A percentile compares a stretch with the other conserved stretches of the same genome.
phyloP scores from a whole-genome alignment of 2,888 invertebrate species.

The Patella pellucida region DNA sequence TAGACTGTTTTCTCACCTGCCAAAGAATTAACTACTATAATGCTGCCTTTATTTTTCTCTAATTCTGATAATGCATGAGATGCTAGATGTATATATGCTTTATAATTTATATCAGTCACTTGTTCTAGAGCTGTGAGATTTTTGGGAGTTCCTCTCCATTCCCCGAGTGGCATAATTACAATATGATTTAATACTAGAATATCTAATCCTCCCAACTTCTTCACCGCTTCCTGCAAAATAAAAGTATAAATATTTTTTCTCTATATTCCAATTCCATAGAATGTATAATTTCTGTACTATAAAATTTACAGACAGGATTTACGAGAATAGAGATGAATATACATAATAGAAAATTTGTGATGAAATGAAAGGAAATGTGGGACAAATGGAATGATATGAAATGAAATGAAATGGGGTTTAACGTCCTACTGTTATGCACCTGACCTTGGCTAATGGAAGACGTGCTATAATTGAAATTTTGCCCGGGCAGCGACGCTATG shows the following conservation, averaged over 20 bases:
- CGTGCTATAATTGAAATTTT: too few relatives aligned
- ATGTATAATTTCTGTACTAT: too few relatives aligned
- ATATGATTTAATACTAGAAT: conserved; percentile 68
- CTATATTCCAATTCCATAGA: too few relatives aligned
- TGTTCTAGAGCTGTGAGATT: conserved; percentile 54
- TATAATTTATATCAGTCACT: conserved; percentile 63
- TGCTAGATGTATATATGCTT: conserved; percentile 64
- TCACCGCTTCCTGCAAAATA: conserved; percentile 50
- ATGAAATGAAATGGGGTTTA: not conserved
- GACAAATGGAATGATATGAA: too few relatives aligned
- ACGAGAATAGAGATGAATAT: not conserved
- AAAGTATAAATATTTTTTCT: not conserved
- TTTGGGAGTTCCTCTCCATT: conserved; percentile 54
- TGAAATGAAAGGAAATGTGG: not conserved
- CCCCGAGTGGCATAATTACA: conserved; percentile 48
- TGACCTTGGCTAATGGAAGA: too few relatives aligned
- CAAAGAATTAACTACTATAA: conserved; percentile 64
- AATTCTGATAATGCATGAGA: conserved; percentile 61
- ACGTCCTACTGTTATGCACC: too few relatives aligned
- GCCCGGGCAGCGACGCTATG: too few relatives aligned
- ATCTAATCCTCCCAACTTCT: conserved; percentile 61
- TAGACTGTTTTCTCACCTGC: conserved; percentile 48
- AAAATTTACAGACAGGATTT: not conserved
- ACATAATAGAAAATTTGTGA: not conserved
- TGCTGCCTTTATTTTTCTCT: conserved; percentile 53